Conservation (phyloP, 2,888 invertebrate species). For the Coleophora flavipennella region DNA sequence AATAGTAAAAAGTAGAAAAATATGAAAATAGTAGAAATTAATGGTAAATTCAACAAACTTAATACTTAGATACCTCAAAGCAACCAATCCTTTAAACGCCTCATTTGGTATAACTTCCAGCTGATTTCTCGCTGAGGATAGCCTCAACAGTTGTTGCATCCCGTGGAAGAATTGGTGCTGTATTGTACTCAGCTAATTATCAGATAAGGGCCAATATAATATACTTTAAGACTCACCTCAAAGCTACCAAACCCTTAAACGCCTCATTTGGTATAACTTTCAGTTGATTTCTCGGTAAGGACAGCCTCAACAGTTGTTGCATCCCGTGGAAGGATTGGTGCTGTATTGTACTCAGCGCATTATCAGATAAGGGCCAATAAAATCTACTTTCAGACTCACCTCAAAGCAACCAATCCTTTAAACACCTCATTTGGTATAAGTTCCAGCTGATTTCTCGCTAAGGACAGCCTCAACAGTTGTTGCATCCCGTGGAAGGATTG, state of each 20-base stretch:
- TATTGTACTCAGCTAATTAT: too few species aligned
- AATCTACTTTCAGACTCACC: too few species aligned
- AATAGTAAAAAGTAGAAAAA: too few species aligned
- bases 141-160: constrained; percentile 81
- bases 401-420: constrained; percentile 84
- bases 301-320: constrained; percentile 83
- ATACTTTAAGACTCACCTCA: constrained; percentile 75
- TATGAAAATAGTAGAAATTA: too few species aligned
- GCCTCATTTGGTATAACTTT: constrained; percentile 82
- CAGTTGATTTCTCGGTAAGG: constrained; percentile 81
- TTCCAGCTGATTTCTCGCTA: constrained; percentile 79
- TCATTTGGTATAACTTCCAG: constrained; percentile 81
- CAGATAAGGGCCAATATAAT: too few species aligned
- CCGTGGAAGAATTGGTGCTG: too few species aligned
- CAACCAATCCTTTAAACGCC: constrained; percentile 87
- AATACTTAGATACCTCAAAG: too few species aligned
- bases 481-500: constrained; percentile 85
- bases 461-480: constrained; percentile 82
- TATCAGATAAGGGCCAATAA: too few species aligned
- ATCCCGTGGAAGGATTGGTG: constrained; percentile 83
- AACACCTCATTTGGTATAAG: constrained; percentile 86
- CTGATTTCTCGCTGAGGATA: constrained; percentile 82
- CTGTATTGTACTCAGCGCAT: too few species aligned
- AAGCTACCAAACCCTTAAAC: constrained; percentile 86
- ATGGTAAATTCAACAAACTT: too few species aligned